phyloP scores from a whole-genome alignment of 2,797 vertebrate genomes.

The Chelon auratus region DNA sequence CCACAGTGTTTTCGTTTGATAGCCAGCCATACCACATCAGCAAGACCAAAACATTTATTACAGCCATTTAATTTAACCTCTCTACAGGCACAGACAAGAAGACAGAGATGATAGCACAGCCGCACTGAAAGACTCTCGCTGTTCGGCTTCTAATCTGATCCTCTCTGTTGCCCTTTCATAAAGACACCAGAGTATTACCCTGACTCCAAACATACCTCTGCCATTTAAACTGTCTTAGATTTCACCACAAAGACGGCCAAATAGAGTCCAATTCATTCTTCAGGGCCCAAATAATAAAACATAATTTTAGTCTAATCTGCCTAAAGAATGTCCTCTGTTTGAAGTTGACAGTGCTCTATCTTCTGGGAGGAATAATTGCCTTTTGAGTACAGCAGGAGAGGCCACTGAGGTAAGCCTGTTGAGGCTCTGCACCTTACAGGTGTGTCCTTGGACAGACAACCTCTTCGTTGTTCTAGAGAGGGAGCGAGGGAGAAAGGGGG shows the following conservation, averaged over 20 bases:
- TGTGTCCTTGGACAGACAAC: slow-evolving; percentile 91
- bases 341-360: slow-evolving; percentile 95
- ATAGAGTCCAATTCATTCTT: slow-evolving; percentile 90
- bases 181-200: slow-evolving; percentile 91
- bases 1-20: slow-evolving; percentile 90
- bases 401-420: slow-evolving; percentile 89
- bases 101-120: slow-evolving; percentile 93
- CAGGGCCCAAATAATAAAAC: slow-evolving; percentile 94
- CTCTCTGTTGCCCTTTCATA: slow-evolving; percentile 92
- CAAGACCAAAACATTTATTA: slow-evolving; percentile 95
- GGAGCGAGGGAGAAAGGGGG: slow-evolving; percentile 50
- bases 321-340: slow-evolving; percentile 94
- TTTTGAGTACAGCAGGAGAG: slow-evolving; percentile 86
- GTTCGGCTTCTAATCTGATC: slow-evolving; percentile 95
- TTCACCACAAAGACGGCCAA: slow-evolving; percentile 92
- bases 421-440: slow-evolving; percentile 90
- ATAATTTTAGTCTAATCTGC: slow-evolving; percentile 99
- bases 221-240: slow-evolving; percentile 96
- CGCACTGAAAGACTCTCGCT: slow-evolving; percentile 90
- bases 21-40: slow-evolving; percentile 90
- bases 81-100: slow-evolving; percentile 93
- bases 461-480: slow-evolving; percentile 88
- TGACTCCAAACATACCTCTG: slow-evolving; percentile 96
- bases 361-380: slow-evolving; percentile 91
- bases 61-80: slow-evolving; percentile 99